Conservation (phyloP, 2,797 vertebrate species). For the Microcaecilia unicolor region DNA sequence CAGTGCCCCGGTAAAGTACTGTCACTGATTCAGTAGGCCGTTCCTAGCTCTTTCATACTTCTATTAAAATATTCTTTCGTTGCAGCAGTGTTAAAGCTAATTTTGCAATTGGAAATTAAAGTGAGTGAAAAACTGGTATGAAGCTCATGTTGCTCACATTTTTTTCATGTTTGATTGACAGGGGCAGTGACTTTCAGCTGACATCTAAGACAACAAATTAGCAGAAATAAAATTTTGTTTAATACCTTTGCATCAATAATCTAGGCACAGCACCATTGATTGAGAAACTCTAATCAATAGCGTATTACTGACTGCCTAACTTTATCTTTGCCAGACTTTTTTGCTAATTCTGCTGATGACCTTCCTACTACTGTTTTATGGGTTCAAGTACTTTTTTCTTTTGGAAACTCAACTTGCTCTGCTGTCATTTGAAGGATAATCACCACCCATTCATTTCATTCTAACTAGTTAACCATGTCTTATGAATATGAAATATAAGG, state of each 20-base stretch:
- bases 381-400: constrained; percentile 41
- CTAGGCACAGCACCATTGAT: constrained; percentile 65
- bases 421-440: constrained; percentile 62
- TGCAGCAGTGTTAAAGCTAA: constrained; percentile 27
- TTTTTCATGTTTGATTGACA: constrained; percentile 61
- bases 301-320: constrained; percentile 66
- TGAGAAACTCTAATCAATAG: constrained; percentile 68
- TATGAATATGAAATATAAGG: constrained; percentile 30
- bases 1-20: no score
- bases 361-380: constrained; percentile 51
- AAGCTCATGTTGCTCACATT: constrained; percentile 47
- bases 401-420: constrained; percentile 64
- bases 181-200: constrained; percentile 70
- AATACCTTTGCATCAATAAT: constrained; percentile 75
- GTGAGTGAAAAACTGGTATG: constrained; percentile 33
- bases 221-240: constrained; percentile 73
- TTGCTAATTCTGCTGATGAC: constrained; percentile 64
- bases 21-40: no score
- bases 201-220: constrained; percentile 71
- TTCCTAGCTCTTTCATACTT: no score
- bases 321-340: constrained; percentile 65
- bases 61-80: constrained; percentile 30
- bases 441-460: constrained; percentile 50
- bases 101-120: constrained; percentile 34
- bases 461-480: constrained; percentile 28